phyloP scores from a whole-genome alignment of 2,888 invertebrate species.

The Urechis unicinctus region DNA sequence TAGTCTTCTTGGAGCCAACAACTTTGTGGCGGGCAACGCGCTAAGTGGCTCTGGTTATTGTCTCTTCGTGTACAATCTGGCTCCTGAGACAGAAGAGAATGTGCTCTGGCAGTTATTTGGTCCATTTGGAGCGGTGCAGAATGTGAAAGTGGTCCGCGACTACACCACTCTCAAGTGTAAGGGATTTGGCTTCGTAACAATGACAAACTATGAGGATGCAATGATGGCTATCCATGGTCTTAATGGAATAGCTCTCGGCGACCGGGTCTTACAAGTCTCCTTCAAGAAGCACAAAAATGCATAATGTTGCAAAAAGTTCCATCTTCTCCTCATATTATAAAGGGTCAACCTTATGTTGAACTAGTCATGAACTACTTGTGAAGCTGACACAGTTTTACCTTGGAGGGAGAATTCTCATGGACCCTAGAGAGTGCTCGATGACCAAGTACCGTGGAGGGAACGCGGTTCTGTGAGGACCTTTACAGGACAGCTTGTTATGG shows the following conservation, averaged over 20 bases:
- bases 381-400: no score
- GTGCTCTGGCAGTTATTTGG: conserved; percentile 92
- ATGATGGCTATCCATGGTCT: conserved; percentile 91
- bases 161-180: conserved; percentile 94
- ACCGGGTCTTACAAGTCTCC: conserved; percentile 92
- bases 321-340: no score
- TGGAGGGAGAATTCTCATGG: no score
- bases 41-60: conserved; percentile 65
- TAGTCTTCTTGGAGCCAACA: conserved; percentile 34
- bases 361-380: not conserved
- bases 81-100: conserved; percentile 85
- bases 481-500: no score
- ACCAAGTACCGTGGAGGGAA: no score
- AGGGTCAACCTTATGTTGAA: not conserved
- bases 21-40: conserved; percentile 38
- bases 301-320: no score
- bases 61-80: conserved; percentile 87
- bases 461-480: no score
- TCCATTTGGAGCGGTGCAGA: conserved; percentile 94
- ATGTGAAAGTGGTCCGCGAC: conserved; percentile 93
- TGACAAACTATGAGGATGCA: conserved; percentile 97
- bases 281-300: conserved; percentile 67
- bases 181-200: conserved; percentile 96
- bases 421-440: not conserved
- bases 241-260: conserved; percentile 91